Evolutionary conservation across 2,888 invertebrate genomes (phyloP).

Genomic region (Abrostola tripartita): DNA sequence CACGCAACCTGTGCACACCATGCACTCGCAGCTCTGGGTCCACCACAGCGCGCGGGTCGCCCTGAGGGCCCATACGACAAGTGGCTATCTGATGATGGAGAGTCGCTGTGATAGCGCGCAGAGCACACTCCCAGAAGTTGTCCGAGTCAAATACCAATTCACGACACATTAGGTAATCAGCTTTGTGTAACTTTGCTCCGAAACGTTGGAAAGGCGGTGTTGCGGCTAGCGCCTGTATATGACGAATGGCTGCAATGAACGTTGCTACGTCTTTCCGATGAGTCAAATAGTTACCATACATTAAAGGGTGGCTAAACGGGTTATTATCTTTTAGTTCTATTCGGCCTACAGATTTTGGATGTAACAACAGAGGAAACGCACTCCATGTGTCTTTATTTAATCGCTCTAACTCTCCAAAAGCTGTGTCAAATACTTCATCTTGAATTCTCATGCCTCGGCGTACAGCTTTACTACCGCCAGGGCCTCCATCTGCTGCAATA

Average conservation of each 20-base stretch:
- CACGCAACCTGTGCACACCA: constrained; percentile 89
- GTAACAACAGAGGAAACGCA: constrained; percentile 91
- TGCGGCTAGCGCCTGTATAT: constrained; percentile 87
- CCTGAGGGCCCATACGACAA: constrained; percentile 91
- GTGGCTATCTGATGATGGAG: constrained; percentile 91
- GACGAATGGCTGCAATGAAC: constrained; percentile 89
- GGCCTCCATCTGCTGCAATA: constrained; percentile 88
- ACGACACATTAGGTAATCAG: constrained; percentile 86
- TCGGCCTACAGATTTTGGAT: constrained; percentile 92
- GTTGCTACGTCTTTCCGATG: constrained; percentile 89
- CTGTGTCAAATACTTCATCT: constrained; percentile 85
- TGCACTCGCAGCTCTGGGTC: constrained; percentile 89
- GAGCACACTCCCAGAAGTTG: constrained; percentile 92
- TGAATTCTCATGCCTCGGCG: constrained; percentile 88
- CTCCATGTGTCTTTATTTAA: constrained; percentile 87
- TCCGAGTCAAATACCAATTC: constrained; percentile 86
- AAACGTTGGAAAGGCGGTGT: constrained; percentile 89
- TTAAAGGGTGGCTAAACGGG: constrained; percentile 92
- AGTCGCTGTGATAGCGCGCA: constrained; percentile 89
- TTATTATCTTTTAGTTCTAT: constrained; percentile 91
- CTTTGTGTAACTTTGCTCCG: constrained; percentile 86
- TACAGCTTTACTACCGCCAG: constrained; percentile 76
- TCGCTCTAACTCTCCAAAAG: constrained; percentile 87
- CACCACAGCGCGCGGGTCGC: constrained; percentile 90
- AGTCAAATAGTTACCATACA: constrained; percentile 94